Base-by-base conservation (phyloP, 2,888 invertebrate genomes). In the Anagyrus pseudococci region DNA sequence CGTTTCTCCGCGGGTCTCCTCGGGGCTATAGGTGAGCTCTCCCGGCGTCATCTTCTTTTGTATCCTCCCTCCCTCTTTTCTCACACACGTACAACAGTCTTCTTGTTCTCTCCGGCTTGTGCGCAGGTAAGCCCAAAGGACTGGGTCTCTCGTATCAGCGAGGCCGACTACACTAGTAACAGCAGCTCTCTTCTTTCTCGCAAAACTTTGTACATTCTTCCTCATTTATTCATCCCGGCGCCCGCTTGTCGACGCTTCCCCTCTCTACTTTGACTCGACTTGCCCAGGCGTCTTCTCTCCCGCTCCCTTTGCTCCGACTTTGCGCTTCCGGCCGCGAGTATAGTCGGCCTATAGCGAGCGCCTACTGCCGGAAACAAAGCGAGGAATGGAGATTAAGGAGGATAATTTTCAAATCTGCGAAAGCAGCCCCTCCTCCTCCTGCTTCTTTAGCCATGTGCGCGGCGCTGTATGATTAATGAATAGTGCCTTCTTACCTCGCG, bases 141-240 rank as follows among this genome's bases (percentile, higher is more conserved):
- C 25, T 20, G n/a, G 40, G 8, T 23, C 2, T n/a, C 26, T 23
- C 26, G 46, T 37, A 26, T 10, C 23, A 17, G 48, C 22, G 29
- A 2, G 48, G n/a, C 17, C 19, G 46, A 41, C 46, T n/a, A 26
- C 46, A 26, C 29, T 58, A 26, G 37, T 44, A 29, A n/a, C 53
- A 53, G 48, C 49, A 41, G 58, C 53, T 56, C 60, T 55, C 33
- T 64, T 46, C 52, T n/a, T 20, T 47, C 19, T 33, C 50, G 19
- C 26, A 52, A 46, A 58, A 63, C 63, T 58, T 63, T 63, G 44
- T 63, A 33, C 63, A 55, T 63, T 63, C 58, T 58, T 63, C 40
- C 50, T 63, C 63, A 19, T 63, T 63, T 49, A 63, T 63, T 59
- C 63, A 50, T 43, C 44, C 54, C 37, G 17, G 43, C 26, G 25